Evolutionary conservation across 1,140 invertebrate genomes (phyloP), one percentile per base, ranked within the genome.

Genomic region (Sinonovacula constricta): DNA sequence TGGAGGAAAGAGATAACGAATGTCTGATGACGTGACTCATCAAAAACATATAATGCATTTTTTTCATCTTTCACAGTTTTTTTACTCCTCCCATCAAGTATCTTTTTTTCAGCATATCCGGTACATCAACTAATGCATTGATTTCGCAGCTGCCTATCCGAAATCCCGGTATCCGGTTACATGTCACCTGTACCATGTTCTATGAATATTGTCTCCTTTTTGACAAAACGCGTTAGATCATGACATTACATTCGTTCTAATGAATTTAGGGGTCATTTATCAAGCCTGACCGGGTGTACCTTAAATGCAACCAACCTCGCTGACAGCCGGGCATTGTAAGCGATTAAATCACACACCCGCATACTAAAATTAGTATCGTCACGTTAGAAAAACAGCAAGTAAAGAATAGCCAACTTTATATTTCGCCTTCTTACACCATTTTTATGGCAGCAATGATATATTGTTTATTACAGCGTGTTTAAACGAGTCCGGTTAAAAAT

Each of bases 371-470:
- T 30, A 67, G 36, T 49, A 57, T 36, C 10, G 18, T n/a, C 72
- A 76, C 72, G 72, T 36, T 54, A 3, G 18, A 0, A 10, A 30
- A 24, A 54, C n/a, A n/a, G 63, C 54, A 76, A 76, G 34, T 24
- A 45, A 65, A 76, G 39, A 76, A 66, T 76, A 31, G 30, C 26
- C 31, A 30, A n/a, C 45, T 59, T 56, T 76, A 51, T 76, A 30
- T 67, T 45, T 45, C 39, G 18, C 18, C 7, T 7, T 45, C 18
- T 18, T 7, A 10, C 7, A 45, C 30, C 22, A 28, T 31, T 49
- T 56, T 66, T 57, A 76, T 76, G 72, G 65, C 72, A 76, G 53
- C 28, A 49, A 57, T 66, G 67, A 76, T 65, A 59, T 66, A 76
- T 76, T 76, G 51, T 24, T 67, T 76, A 39, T 59, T 15, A 57